Evolutionary conservation across 2,797 vertebrate species (phyloP).

Genomic region (Apogon hyalosoma): DNA sequence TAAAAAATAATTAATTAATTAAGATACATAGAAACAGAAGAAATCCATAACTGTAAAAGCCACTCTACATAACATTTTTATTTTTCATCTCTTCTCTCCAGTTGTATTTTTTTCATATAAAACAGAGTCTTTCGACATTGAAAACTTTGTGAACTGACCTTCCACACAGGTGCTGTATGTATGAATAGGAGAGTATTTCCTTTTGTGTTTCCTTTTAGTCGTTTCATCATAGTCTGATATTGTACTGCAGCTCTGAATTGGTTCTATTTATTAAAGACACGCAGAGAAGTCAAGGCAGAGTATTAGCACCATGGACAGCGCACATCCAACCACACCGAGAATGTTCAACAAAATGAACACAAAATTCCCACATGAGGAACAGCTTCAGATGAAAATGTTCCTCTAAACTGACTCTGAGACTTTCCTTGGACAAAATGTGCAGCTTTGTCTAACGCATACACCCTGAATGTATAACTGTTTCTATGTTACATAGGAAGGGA

Average conservation of each 20-base stretch:
- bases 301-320: conserved; percentile 35
- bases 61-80: too few species aligned
- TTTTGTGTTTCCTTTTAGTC: background rate
- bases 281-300: background rate
- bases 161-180: background rate
- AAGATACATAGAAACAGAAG: too few species aligned
- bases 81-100: too few species aligned
- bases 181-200: background rate
- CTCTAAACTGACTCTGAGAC: background rate
- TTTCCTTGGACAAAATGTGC: conserved; percentile 3
- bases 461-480: conserved; percentile 15
- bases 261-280: background rate
- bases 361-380: conserved; percentile 1
- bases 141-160: conserved; percentile 4
- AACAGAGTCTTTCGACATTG: conserved; percentile 7
- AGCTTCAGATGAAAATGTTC: background rate
- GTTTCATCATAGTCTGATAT: conserved; percentile 1
- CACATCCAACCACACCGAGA: background rate
- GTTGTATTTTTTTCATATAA: conserved; percentile 1
- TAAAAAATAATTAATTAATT: too few species aligned
- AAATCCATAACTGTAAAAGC: too few species aligned
- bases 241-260: background rate
- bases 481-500: conserved; percentile 27
- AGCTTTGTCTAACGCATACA: background rate
- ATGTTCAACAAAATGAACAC: conserved; percentile 15